phyloP scores from a whole-genome alignment of 2,113 vertebrate species.

The Bubo blakistoni region DNA sequence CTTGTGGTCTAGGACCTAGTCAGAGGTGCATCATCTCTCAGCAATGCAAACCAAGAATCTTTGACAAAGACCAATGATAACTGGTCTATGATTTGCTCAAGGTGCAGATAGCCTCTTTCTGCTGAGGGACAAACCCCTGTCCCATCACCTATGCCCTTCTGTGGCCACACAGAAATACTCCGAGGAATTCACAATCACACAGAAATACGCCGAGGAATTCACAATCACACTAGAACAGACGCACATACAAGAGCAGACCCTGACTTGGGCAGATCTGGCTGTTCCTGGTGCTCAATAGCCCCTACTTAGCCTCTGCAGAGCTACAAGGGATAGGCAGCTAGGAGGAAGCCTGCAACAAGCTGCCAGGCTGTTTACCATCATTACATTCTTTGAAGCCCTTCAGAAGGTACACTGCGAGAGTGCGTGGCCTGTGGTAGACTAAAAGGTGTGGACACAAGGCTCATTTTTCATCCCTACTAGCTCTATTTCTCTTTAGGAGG shows the following conservation, averaged over 20 bases:
- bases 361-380: background rate
- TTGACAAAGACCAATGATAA: background rate
- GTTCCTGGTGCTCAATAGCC: background rate
- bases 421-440: too few relatives aligned
- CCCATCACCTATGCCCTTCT: background rate
- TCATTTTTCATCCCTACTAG: background rate
- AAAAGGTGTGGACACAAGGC: background rate
- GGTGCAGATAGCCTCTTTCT: background rate
- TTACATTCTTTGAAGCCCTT: background rate
- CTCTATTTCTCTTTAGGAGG: background rate
- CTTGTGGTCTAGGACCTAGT: background rate
- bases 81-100: background rate
- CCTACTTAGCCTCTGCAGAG: background rate
- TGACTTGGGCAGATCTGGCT: background rate
- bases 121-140: background rate
- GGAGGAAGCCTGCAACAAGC: background rate
- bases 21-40: background rate
- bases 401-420: background rate
- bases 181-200: background rate
- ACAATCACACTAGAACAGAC: background rate
- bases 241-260: background rate
- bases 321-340: rapidly evolving
- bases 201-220: background rate
- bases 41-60: background rate
- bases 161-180: background rate